phyloP scores from a whole-genome alignment of 2,797 vertebrate species.

The Halcyon chelicuti region DNA sequence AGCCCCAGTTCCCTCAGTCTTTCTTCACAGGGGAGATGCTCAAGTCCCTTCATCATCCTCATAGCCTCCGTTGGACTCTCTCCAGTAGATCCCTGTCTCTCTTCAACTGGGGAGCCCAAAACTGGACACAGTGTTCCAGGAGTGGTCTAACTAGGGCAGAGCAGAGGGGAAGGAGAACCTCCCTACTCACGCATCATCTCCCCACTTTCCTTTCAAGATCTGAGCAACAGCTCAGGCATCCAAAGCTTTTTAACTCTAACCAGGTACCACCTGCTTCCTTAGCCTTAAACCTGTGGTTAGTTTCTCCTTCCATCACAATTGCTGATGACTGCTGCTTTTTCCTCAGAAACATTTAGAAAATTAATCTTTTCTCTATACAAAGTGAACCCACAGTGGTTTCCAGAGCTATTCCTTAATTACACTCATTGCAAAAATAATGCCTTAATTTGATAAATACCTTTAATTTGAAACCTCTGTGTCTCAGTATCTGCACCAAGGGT shows the following conservation, averaged over 20 bases:
- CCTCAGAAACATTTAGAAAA: neutral
- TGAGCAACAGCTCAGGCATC: neutral
- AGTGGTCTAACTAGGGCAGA: too few species aligned
- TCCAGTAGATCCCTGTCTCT: too few species aligned
- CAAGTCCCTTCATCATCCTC: too few species aligned
- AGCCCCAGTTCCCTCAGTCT: too few species aligned
- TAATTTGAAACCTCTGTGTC: slow-evolving; percentile 40
- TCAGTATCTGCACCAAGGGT: neutral
- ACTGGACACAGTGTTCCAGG: too few species aligned
- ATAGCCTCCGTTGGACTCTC: too few species aligned
- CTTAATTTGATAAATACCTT: slow-evolving; percentile 51
- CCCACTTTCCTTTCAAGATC: neutral
- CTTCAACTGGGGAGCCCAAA: too few species aligned
- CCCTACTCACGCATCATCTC: neutral
- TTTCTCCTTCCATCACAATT: neutral
- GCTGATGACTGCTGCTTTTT: neutral
- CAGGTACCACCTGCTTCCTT: neutral
- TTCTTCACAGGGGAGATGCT: too few species aligned
- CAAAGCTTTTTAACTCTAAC: neutral
- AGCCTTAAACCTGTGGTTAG: neutral
- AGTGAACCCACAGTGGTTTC: neutral
- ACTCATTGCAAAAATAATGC: slow-evolving; percentile 7
- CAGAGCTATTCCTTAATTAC: slow-evolving; percentile 24
- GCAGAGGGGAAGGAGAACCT: too few species aligned
- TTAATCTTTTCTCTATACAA: neutral